These are phyloP conservation scores for Paedocypris micromegethes DNA, from an alignment of 2,797 vertebrate genomes.

Conservation along the genomic window DNA sequence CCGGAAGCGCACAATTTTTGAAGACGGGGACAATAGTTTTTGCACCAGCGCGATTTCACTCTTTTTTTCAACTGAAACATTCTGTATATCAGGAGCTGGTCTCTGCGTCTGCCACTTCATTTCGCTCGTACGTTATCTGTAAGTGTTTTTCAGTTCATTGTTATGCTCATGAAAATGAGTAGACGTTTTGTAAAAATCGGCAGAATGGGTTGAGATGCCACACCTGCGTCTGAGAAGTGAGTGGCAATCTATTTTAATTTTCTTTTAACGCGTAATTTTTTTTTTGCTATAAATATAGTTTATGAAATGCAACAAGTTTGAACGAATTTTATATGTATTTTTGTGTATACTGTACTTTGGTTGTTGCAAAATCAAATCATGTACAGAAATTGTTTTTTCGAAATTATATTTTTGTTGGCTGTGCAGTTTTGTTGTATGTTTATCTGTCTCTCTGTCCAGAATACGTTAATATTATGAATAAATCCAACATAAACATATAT, in stretches of 20 bases:
- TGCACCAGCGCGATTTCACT: not conserved
- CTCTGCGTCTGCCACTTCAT: not conserved
- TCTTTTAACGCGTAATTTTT: not conserved
- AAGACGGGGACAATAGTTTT: slow-evolving; percentile 36
- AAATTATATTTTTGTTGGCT: too few species aligned
- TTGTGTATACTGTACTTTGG: too few species aligned
- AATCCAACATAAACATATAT: too few species aligned
- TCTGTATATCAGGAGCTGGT: not conserved
- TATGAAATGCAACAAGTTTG: too few species aligned
- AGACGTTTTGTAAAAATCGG: not conserved
- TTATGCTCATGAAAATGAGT: not conserved
- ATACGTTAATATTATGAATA: too few species aligned
- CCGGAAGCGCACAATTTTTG: slow-evolving; percentile 54
- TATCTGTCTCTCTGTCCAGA: too few species aligned
- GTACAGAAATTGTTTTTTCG: too few species aligned
- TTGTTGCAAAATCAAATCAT: too few species aligned
- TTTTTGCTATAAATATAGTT: too few species aligned
- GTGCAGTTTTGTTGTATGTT: too few species aligned
- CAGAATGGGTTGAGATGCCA: not conserved
- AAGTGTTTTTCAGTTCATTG: not conserved
- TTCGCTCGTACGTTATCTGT: not conserved
- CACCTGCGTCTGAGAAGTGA: slow-evolving; percentile 6
- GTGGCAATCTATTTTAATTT: not conserved
- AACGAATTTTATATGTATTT: too few species aligned
- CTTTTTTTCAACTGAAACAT: not conserved